phyloP scores from a whole-genome alignment of 1,140 invertebrate species.

The Mizuhopecten yessoensis region DNA sequence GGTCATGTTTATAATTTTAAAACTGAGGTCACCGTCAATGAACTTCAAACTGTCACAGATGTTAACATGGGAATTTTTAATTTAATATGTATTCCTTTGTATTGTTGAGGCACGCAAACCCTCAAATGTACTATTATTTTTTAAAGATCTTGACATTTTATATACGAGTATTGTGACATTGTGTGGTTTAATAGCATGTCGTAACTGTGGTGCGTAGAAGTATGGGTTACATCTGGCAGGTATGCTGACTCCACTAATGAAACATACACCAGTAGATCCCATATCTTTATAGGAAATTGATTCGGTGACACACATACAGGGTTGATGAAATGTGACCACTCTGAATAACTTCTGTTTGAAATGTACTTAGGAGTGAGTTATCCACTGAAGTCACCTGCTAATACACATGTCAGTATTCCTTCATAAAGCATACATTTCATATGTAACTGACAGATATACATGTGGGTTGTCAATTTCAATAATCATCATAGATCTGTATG shows the following conservation, averaged over 20 bases:
- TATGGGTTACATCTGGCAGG: not conserved
- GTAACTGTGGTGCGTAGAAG: not conserved
- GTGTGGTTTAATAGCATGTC: not conserved
- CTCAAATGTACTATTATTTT: not conserved
- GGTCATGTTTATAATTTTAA: too few relatives aligned
- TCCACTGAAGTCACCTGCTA: not conserved
- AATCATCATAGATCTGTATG: too few relatives aligned
- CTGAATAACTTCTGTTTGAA: not conserved
- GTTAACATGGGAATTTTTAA: not conserved
- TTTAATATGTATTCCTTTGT: constrained; percentile 2
- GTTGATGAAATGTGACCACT: constrained; percentile 25
- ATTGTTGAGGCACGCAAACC: not conserved
- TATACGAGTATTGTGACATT: not conserved
- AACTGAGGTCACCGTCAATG: too few relatives aligned
- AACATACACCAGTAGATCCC: not conserved
- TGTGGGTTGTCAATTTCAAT: too few relatives aligned
- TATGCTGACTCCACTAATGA: not conserved
- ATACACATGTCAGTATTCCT: not conserved
- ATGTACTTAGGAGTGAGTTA: not conserved
- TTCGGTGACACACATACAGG: not conserved
- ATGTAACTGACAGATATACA: too few relatives aligned
- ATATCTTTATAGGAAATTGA: not conserved
- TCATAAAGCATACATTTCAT: not conserved
- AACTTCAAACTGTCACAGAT: too few relatives aligned
- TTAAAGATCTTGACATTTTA: not conserved